Evolutionary conservation across 2,888 invertebrate species (phyloP), one percentile per base, ranked within the genome.

Genomic region (Pecten maximus): DNA sequence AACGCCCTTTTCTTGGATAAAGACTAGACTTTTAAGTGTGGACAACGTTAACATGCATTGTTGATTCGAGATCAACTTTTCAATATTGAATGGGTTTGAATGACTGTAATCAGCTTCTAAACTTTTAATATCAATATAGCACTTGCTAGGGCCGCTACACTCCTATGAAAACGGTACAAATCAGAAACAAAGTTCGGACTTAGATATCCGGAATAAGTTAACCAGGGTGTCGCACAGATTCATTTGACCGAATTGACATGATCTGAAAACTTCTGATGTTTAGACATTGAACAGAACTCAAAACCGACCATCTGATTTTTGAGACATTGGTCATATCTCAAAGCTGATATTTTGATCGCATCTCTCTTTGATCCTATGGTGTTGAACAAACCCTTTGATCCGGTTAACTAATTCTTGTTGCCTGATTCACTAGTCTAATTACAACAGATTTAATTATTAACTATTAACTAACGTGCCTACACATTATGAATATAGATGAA

Each of bases 341-440:
- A n/a, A n/a, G n/a, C n/a, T n/a, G n/a, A n/a, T n/a, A n/a, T 44
- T 44, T 44, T 44, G 12, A 44, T 8, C 44, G 8, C 87, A 39
- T 87, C 39, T 87, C 19, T 87, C 15, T 87, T 28, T 28, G 74
- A 89, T 74, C 89, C 40, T 89, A 89, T 40, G 44, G 74, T 89
- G 87, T 86, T 44, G 44, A 44, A 44, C 44, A 44, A 12, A 44
- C 12, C 44, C 4, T 44, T 44, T 44, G 44, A 44, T 35, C 16
- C 12, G 74, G 23, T 74, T 74, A 74, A 23, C 28, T 35, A 12
- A 35, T 54, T 23, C 15, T 16, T 35, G 74, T 35, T 23, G 12
- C 35, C 74, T 74, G 28, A 35, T 35, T 35, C 12, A 35, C 74
- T 74, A 74, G 2, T 74, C 74, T 74, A 74, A 74, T 28, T 19